Evolutionary conservation across 2,113 vertebrate genomes (phyloP), one percentile per base, ranked within the genome.

Genomic region (Austrofundulus limnaeus): DNA sequence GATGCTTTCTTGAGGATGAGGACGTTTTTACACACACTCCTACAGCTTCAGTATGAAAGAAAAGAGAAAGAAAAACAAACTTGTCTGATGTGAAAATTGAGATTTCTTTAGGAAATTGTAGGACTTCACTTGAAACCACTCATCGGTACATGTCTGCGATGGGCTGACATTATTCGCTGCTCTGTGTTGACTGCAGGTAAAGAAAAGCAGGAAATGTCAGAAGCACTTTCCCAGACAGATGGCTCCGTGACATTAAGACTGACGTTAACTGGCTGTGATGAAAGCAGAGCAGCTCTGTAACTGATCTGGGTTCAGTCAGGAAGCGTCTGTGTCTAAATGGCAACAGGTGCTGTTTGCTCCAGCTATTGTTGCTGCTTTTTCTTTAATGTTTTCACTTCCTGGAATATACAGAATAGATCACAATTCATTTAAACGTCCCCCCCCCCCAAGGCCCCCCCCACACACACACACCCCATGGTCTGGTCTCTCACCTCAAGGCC

Each of bases 231-330:
- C 25, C 12, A 70, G 28, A 60, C 34, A 59, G 43, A 41, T 11
- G 58, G 56, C 53, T 67, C 56, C 16, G 0, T 73, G 63, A 64
- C 64, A 77, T 73, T 70, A 48, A 74, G 70, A 67, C n/a, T 74
- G 70, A 67, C 61, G 55, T 61, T 43, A 57, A 77, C 51, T 5
- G 51, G 48, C 62, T 66, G 60, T 62, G 77, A 76, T 55, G 62
- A 76, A 65, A 82, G 20, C 19, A 13, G 37, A 60, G 68, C 53
- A 24, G 7, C 1, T 17, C 21, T 48, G 2, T 58, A 25, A 2
- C n/a, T n/a, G n/a, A n/a, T n/a, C n/a, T n/a, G n/a, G n/a, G n/a
- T 47, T 57, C 45, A 57, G 41, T 56, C 66, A 71, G 72, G 59
- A 81, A 76, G 78, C 52, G 21, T 57, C 46, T 21, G 46, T 11